These are phyloP conservation scores for Turritopsis dohrnii DNA, from an alignment of 30 jellyfish, hydroid and myxozoan genomes.

Conservation along the genomic window DNA sequence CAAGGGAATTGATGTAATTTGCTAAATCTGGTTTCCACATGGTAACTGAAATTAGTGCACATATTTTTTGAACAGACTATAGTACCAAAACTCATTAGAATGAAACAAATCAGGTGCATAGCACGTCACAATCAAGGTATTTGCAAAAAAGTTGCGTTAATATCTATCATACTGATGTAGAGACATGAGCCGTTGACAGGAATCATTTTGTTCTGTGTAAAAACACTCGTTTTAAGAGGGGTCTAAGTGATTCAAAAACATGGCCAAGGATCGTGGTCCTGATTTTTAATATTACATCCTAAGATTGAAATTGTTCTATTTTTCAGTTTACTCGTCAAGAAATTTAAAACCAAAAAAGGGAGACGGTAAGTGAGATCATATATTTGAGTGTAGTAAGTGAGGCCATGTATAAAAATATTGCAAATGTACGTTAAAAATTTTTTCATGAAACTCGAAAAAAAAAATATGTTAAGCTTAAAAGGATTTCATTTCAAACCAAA, in stretches of 20 bases:
- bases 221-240: not conserved
- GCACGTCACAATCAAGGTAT: too few species aligned
- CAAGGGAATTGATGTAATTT: too few species aligned
- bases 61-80: too few species aligned
- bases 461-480: not conserved
- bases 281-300: not conserved
- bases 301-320: not conserved
- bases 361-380: constrained; percentile 46
- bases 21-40: too few species aligned
- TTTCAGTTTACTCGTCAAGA: constrained; percentile 67
- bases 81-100: too few species aligned
- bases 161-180: too few species aligned
- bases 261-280: not conserved
- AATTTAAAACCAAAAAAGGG: constrained; percentile 55
- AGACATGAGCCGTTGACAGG: too few species aligned
- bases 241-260: not conserved
- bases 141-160: too few species aligned
- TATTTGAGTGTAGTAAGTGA: not conserved
- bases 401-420: not conserved
- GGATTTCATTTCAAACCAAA: not conserved
- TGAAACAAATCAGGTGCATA: too few species aligned
- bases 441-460: not conserved
- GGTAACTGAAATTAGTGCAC: too few species aligned
- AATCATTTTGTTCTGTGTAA: not conserved
- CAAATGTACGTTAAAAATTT: not conserved